Evolutionary conservation across 2,113 vertebrate genomes (phyloP), one percentile per base, ranked within the genome.

Genomic region (Opisthocomus hoazin): DNA sequence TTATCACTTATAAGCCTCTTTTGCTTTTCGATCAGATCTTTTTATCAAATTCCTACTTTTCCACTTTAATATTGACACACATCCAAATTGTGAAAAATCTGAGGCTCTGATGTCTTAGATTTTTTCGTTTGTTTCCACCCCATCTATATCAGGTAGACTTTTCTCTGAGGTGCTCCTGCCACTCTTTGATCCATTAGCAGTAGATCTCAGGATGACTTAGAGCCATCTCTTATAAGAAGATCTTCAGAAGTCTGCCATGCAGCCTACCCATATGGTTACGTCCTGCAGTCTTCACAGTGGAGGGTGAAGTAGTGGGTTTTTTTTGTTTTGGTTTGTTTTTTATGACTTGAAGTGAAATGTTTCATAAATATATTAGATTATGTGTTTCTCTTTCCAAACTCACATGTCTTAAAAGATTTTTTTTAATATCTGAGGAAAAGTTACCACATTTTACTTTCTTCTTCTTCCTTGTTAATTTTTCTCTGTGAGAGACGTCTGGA

Each of bases 41-140:
- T 95, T 91, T 96, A 97, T 97, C 94, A 93, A 84, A 89, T 64
- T 82, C 84, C 57, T 89, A 20, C 71, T 85, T 96, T 95, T 86
- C 69, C 37, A 41, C 66, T 91, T 94, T 46, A 88, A 61, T 74
- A 74, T 90, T 95, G 95, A 93, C 71, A 80, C 13, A 50, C 46
- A 61, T 96, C 82, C 93, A 90, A 93, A 88, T 78, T 60, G 53
- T 61, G 54, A 83, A 94, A 89, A 94, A 88, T 77, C 53, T 46
- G 85, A 63, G 63, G 14, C 61, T 63, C 36, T 85, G 45, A 85
- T 87, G 50, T 46, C 54, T 93, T 61, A 83, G 78, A 58, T 58
- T 68, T 79, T 90, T 91, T 39, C 0, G 0, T 78, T 84, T 75
- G 21, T 80, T 91, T 94, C 66, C 39, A 23, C 10, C 17, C 22